A percentile compares a stretch with the other conserved stretches of the same genome.
Evolutionary conservation across 2,888 invertebrate species (phyloP).

Genomic region (Ptychoptera contaminata): DNA sequence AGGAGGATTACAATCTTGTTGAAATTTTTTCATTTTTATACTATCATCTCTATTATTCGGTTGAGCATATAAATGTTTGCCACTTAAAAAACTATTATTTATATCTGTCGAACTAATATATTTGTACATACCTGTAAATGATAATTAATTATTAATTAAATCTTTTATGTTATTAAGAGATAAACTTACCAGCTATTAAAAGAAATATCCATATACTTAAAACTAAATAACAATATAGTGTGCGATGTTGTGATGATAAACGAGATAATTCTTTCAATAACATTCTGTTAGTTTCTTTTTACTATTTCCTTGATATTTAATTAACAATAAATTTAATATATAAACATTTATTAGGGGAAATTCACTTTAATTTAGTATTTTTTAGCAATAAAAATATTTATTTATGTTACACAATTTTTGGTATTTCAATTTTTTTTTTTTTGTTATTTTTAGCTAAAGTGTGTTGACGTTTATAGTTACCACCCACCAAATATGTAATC

Average conservation of each 20-base stretch:
- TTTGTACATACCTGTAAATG: slow-evolving; percentile 55
- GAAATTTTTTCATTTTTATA: slow-evolving; percentile 46
- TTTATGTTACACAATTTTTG: too few species aligned
- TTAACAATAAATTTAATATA: too few species aligned
- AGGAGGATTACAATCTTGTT: slow-evolving; percentile 56
- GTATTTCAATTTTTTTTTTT: too few species aligned
- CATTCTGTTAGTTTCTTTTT: slow-evolving; percentile 15
- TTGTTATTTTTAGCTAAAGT: too few species aligned
- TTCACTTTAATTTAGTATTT: too few species aligned
- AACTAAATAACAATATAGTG: slow-evolving; percentile 66
- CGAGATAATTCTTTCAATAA: slow-evolving; percentile 39
- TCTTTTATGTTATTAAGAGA: background rate
- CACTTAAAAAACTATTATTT: slow-evolving; percentile 14
- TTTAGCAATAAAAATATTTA: too few species aligned
- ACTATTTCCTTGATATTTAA: too few species aligned
- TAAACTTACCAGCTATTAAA: slow-evolving; percentile 51
- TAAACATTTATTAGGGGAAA: too few species aligned
- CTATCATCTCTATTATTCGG: slow-evolving; percentile 34
- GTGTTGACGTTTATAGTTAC: too few species aligned
- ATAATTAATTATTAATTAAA: slow-evolving; percentile 5
- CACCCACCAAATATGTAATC: too few species aligned
- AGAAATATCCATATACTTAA: slow-evolving; percentile 71
- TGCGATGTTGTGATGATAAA: slow-evolving; percentile 52
- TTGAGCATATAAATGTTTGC: slow-evolving; percentile 12
- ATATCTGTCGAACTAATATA: slow-evolving; percentile 37